These are phyloP conservation scores for Heliornis fulica DNA, from an alignment of 2,113 vertebrate species.

Conservation along the genomic window DNA sequence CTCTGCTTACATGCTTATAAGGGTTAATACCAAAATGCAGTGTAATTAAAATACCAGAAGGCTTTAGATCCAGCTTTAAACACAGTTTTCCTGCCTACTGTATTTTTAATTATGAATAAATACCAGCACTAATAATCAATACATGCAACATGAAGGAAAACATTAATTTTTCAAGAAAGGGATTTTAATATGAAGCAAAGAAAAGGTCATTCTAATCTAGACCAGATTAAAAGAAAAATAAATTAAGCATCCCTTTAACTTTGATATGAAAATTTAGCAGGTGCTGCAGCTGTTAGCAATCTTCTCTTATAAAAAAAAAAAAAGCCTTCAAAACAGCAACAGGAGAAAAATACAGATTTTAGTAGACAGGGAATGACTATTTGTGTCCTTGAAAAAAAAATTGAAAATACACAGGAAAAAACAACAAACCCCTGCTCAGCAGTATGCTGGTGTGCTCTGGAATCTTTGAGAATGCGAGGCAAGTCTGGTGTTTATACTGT, in stretches of 20 bases:
- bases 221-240: background rate
- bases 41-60: background rate
- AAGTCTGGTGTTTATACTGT: background rate
- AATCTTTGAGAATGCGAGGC: background rate
- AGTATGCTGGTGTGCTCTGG: background rate
- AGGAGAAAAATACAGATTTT: background rate
- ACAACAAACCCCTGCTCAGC: background rate
- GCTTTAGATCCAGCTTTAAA: background rate
- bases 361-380: background rate
- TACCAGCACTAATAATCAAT: slow-evolving; percentile 21
- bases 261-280: background rate
- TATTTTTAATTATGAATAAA: slow-evolving; percentile 15
- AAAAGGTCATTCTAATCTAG: slow-evolving; percentile 19
- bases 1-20: background rate
- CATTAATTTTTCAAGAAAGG: background rate
- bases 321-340: background rate
- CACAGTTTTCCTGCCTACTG: background rate
- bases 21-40: background rate
- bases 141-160: background rate
- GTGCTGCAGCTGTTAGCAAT: background rate
- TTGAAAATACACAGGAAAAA: background rate
- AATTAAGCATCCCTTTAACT: background rate
- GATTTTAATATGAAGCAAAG: background rate
- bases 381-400: background rate
- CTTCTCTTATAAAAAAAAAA: background rate